Conservation (phyloP, 2,797 vertebrate genomes). For the Sebastes steindachneri region DNA sequence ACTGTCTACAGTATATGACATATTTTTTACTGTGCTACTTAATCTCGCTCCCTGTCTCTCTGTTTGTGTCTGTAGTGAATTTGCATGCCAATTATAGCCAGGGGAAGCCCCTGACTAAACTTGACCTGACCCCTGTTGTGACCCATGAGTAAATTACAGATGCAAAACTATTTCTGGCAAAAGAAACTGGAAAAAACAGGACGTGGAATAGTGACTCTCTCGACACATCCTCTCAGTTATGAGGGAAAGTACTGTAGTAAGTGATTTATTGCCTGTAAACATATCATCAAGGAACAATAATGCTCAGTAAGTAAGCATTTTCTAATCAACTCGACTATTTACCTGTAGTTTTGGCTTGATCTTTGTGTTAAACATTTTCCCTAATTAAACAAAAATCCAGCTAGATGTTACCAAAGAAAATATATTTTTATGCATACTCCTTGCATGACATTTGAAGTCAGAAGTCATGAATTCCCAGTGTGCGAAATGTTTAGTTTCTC, state of each 20-base stretch:
- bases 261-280: background rate
- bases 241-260: background rate
- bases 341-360: background rate
- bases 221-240: background rate
- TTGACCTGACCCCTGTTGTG: constrained; percentile 2
- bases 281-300: background rate
- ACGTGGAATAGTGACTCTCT: background rate
- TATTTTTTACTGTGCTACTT: background rate
- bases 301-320: background rate
- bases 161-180: background rate
- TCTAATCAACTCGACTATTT: background rate
- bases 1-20: background rate
- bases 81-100: background rate
- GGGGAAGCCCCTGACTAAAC: constrained; percentile 4
- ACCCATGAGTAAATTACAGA: constrained; percentile 22
- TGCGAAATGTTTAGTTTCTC: background rate
- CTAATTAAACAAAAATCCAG: background rate
- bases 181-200: background rate
- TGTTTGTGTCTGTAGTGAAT: background rate
- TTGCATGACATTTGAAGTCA: background rate
- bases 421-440: background rate
- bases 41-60: background rate
- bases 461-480: background rate
- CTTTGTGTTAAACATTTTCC: background rate
- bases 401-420: background rate